Evolutionary conservation across 1,140 invertebrate genomes (phyloP).

Genomic region (Elymnias hypermnestra): DNA sequence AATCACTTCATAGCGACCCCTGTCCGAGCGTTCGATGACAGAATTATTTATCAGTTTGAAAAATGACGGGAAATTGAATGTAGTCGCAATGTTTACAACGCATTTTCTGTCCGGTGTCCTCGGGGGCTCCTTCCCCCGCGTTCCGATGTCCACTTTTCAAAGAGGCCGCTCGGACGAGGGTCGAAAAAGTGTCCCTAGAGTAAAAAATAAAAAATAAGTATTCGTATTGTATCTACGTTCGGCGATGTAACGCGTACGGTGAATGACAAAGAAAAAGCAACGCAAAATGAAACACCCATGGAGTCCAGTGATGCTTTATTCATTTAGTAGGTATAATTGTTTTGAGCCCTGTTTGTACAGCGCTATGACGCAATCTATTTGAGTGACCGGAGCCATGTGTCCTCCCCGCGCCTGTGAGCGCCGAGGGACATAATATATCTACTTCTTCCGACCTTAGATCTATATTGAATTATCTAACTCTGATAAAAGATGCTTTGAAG

Average conservation of each 20-base stretch:
- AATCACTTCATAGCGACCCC: conserved; percentile 75
- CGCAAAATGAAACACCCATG: conserved; percentile 36
- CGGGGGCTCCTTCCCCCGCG: conserved; percentile 71
- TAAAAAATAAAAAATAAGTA: conserved; percentile 75
- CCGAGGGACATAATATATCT: conserved; percentile 31
- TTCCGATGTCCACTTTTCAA: conserved; percentile 77
- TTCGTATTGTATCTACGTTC: conserved; percentile 66
- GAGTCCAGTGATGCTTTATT: conserved; percentile 54
- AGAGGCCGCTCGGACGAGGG: conserved; percentile 75
- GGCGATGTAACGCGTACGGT: conserved; percentile 50
- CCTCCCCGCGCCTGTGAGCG: conserved; percentile 24
- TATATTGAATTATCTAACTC: conserved; percentile 49
- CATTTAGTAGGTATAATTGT: conserved; percentile 61
- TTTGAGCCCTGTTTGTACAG: conserved; percentile 48
- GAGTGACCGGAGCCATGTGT: conserved; percentile 56
- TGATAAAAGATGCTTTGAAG: conserved; percentile 30
- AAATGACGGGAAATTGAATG: conserved; percentile 78
- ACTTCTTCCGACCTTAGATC: conserved; percentile 37
- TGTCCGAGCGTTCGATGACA: conserved; percentile 74
- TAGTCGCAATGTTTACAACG: conserved; percentile 77
- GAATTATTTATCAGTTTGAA: conserved; percentile 78
- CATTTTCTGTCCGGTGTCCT: conserved; percentile 73
- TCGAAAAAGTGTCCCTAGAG: conserved; percentile 76
- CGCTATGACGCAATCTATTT: conserved; percentile 62
- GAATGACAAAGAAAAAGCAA: conserved; percentile 62